Evolutionary conservation across 2,113 vertebrate species (phyloP).

Genomic region (Gadus macrocephalus): DNA sequence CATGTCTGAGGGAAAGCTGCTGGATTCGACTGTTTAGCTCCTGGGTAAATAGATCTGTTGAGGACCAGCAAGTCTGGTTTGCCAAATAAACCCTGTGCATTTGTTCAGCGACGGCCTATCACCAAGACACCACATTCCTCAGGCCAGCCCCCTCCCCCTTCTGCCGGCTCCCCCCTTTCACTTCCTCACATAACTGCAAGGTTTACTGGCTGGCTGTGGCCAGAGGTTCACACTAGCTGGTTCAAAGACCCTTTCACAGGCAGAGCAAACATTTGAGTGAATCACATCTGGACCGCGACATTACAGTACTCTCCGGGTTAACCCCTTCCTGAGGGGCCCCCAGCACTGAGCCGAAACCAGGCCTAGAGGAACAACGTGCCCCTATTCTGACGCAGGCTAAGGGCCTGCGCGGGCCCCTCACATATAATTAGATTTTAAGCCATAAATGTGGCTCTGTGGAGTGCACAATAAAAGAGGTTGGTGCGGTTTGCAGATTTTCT

Average conservation of each 20-base stretch:
- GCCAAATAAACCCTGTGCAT: slow-evolving; percentile 68
- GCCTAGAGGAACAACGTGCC: slow-evolving; percentile 12
- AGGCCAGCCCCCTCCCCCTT: slow-evolving; percentile 64
- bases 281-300: slow-evolving; percentile 61
- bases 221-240: slow-evolving; percentile 71
- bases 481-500: neutral
- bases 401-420: slow-evolving; percentile 12
- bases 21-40: slow-evolving; percentile 43
- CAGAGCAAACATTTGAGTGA: slow-evolving; percentile 67
- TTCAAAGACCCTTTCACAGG: slow-evolving; percentile 71
- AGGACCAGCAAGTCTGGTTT: slow-evolving; percentile 59
- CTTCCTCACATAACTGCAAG: slow-evolving; percentile 66
- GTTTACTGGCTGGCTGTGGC: slow-evolving; percentile 66
- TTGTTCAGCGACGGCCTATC: slow-evolving; percentile 67
- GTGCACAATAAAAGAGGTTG: slow-evolving; percentile 10
- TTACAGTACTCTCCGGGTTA: slow-evolving; percentile 50
- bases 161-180: slow-evolving; percentile 60
- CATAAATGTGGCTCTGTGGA: slow-evolving; percentile 27
- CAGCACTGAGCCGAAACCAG: neutral
- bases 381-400: slow-evolving; percentile 13
- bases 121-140: slow-evolving; percentile 73
- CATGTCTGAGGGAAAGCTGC: slow-evolving; percentile 33
- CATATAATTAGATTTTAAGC: slow-evolving; percentile 40
- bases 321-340: slow-evolving; percentile 27
- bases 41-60: slow-evolving; percentile 58